Base-by-base conservation (phyloP, 1,140 invertebrate species). In the Oedothorax gibbosus region DNA sequence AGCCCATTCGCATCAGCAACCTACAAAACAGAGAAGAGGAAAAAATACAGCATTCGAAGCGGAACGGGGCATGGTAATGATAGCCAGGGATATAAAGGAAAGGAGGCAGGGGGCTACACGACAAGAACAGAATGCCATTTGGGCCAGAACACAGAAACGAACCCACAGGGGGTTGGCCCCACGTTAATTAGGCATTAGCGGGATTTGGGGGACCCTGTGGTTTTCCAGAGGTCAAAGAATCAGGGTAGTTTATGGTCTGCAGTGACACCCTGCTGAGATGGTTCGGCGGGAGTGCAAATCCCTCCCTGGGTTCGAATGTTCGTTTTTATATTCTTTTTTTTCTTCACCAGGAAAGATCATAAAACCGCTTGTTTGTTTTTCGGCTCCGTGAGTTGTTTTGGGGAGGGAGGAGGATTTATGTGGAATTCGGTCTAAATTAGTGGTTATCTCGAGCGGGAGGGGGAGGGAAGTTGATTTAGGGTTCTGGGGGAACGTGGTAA, bases 181-280 rank as follows among this genome's bases (percentile, higher is more conserved):
- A 84, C 81, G 81, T 84, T 84, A 84, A 84, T 84, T 84, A 84
- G 81, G 81, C 81, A 84, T 84, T 84, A 84, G 81, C 81, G 81
- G 81, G 81, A 76, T 84, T 50, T 64, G 12, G 57, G 71, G 62
- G 62, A 14, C 71, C 81, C 81, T 49, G 57, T 20, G 71, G 71
- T 75, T 84, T 79, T 64, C n/a, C 18, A 56, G 57, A 51, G 81
- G 81, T 84, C 72, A 71, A 68, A 54, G 49, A 68, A 84, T 75
- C 80, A 73, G 15, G 68, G 80, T 82, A 82, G 80, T 82, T 82
- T 82, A 82, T 76, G 81, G 81, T 50, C 21, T 75, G 60, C 8
- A 21, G 51, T 53, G 81, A 75, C 81, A 72, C 72, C 72, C 60
- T 49, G 60, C 71, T 2, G 60, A 14, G 71, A 51, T n/a, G 64